Evolutionary conservation across 2,797 vertebrate species (phyloP), one percentile per base, ranked within the genome.

Genomic region (Urophycis tenuis): DNA sequence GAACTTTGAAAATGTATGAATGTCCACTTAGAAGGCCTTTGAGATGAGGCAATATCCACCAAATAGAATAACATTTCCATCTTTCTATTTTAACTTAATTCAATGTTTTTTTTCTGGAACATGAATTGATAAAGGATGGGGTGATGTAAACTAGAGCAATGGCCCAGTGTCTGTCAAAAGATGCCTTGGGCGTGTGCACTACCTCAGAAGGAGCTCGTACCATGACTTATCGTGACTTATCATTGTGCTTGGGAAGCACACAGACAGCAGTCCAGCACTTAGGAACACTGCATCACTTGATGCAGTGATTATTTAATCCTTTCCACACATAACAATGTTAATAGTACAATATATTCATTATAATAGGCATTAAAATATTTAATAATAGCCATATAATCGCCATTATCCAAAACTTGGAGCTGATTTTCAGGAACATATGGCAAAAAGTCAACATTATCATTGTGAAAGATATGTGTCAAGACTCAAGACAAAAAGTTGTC

Each of bases 111-210:
- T 84, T 53, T 53, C 73, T 60, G 79, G 79, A 77, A 80, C 78
- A 79, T 74, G 77, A 79, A 53, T 41, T 74, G 72, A 72, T 76
- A 82, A 80, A 79, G 75, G 25, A 71, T 71, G 35, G 77, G 78
- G 74, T 88, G 86, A 88, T 86, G 86, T 85, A 88, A 88, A 84
- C 81, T 3, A 31, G 34, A 80, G 86, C 75, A 88, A 88, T 36
- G 72, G 80, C 35, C 74, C 45, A 36, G 77, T 8, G 72, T 72
- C 73, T 85, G 85, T 85, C 86, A 77, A 80, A 34, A 76, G 72
- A 41, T 75, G 82, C 82, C 82, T 78, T 70, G 31, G 31, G 83
- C 71, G 33, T 14, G 0, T 19, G 49, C 22, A 53, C 9, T 53
- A 49, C 82, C 82, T 85, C 80, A 67, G 75, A 77, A 73, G 76